Conservation (phyloP, 2,888 invertebrate genomes). For the Drosophila pseudotalamancana region DNA sequence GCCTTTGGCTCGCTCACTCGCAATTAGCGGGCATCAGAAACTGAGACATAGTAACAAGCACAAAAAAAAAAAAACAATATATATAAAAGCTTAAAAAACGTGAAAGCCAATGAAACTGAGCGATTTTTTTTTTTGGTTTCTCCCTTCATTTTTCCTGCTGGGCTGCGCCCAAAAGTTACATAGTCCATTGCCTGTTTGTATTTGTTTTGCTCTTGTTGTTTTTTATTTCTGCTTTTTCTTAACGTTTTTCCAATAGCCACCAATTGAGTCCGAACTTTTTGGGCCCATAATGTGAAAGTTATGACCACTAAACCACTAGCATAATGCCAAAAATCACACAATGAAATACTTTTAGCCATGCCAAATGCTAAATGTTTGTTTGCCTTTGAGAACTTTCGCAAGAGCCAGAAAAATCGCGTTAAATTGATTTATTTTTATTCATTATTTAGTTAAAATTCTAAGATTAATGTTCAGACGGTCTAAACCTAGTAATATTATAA, state of each 20-base stretch:
- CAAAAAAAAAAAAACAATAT: slow-evolving; percentile 21
- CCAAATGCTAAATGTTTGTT: not conserved
- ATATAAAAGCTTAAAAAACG: slow-evolving; percentile 36
- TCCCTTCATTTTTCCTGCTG: slow-evolving; percentile 15
- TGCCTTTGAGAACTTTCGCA: slow-evolving; percentile 19
- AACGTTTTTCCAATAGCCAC: slow-evolving; percentile 48
- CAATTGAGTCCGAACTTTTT: slow-evolving; percentile 42
- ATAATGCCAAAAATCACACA: slow-evolving; percentile 30
- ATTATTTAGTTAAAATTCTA: slow-evolving; percentile 1
- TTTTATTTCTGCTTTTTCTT: slow-evolving; percentile 16
- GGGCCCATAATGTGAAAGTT: slow-evolving; percentile 53
- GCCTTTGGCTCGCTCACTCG: slow-evolving; percentile 28
- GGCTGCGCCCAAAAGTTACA: slow-evolving; percentile 44
- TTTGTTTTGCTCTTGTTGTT: slow-evolving; percentile 19
- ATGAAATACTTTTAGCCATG: slow-evolving; percentile 7
- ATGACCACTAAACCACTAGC: slow-evolving; percentile 32
- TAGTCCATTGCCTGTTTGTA: slow-evolving; percentile 19
- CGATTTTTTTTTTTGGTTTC: slow-evolving; percentile 33
- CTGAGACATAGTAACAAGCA: slow-evolving; percentile 64
- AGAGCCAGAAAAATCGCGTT: not conserved
- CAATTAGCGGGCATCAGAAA: slow-evolving; percentile 72
- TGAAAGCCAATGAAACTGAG: slow-evolving; percentile 52
- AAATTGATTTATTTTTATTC: too few species aligned
- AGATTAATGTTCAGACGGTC: not conserved
- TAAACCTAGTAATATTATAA: too few species aligned